Evolutionary conservation across 2,888 invertebrate genomes (phyloP).

Genomic region (Onchidella celtica): DNA sequence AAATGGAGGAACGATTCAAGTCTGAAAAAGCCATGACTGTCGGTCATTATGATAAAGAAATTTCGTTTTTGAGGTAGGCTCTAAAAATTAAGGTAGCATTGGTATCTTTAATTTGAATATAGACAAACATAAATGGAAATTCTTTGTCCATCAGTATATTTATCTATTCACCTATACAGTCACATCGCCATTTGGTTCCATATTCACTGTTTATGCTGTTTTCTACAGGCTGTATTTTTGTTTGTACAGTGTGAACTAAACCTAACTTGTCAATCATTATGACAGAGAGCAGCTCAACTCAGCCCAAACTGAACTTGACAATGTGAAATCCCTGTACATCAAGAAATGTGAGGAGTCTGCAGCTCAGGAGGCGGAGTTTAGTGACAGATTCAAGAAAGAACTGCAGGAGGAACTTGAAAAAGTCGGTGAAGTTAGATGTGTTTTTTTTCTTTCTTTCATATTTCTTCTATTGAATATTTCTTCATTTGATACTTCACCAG

Average conservation of each 20-base stretch:
- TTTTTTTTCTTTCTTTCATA: no score
- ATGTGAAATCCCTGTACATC: constrained; percentile 76
- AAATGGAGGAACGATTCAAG: constrained; percentile 6
- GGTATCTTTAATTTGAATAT: no score
- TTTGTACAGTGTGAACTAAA: no score
- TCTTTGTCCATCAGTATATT: no score
- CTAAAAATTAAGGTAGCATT: no score
- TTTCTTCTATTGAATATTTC: no score
- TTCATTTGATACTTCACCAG: no score
- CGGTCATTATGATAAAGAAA: neutral
- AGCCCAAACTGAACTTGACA: constrained; percentile 67
- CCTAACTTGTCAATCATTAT: no score
- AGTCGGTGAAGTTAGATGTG: constrained; percentile 31
- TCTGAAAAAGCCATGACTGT: constrained; percentile 23
- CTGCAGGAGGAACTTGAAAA: constrained; percentile 54
- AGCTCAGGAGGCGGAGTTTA: constrained; percentile 56
- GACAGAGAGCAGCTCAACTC: constrained; percentile 65
- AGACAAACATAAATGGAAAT: no score
- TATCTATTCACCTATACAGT: no score
- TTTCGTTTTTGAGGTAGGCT: constrained; percentile 28
- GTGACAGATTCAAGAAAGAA: constrained; percentile 22
- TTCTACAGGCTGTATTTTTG: no score
- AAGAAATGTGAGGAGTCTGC: constrained; percentile 68
- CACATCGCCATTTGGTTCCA: neutral
- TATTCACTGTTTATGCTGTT: neutral